Conservation (phyloP, 2,113 vertebrate genomes). For the Chaenogobius annularis region DNA sequence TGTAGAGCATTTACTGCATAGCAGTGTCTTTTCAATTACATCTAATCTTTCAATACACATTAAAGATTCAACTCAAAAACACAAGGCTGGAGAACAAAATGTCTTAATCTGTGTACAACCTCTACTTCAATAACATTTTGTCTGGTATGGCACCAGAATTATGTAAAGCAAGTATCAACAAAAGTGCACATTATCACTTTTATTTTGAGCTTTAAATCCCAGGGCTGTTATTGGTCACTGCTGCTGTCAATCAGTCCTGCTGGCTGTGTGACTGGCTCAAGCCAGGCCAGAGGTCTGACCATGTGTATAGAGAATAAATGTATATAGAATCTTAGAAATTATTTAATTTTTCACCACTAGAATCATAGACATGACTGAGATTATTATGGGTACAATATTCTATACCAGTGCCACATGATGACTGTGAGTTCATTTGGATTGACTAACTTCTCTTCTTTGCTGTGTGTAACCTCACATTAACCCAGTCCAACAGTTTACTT, state of each 20-base stretch:
- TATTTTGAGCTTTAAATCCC: conserved; percentile 16
- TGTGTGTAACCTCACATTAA: conserved; percentile 57
- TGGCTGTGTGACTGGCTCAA: conserved; percentile 37
- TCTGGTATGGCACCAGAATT: neutral
- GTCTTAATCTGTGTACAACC: neutral
- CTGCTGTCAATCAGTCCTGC: conserved; percentile 42
- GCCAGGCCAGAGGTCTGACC: conserved; percentile 17
- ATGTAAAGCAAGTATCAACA: neutral
- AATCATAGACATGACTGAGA: conserved; percentile 38
- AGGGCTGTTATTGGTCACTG: conserved; percentile 27
- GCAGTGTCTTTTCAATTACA: neutral
- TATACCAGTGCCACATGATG: conserved; percentile 15
- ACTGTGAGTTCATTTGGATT: conserved; percentile 42
- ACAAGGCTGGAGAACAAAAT: neutral
- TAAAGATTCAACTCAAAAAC: neutral
- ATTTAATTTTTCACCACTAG: conserved; percentile 65
- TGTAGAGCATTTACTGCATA: neutral
- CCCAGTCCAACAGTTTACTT: conserved; percentile 18
- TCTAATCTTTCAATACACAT: neutral
- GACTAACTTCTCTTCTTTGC: conserved; percentile 60
- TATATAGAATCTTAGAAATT: conserved; percentile 65
- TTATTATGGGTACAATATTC: conserved; percentile 28
- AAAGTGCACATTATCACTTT: neutral
- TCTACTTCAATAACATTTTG: neutral
- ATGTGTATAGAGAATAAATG: conserved; percentile 58